Conservation (phyloP, 92 coral and sea anemone genomes). For the Palythoa heliodiscus region DNA sequence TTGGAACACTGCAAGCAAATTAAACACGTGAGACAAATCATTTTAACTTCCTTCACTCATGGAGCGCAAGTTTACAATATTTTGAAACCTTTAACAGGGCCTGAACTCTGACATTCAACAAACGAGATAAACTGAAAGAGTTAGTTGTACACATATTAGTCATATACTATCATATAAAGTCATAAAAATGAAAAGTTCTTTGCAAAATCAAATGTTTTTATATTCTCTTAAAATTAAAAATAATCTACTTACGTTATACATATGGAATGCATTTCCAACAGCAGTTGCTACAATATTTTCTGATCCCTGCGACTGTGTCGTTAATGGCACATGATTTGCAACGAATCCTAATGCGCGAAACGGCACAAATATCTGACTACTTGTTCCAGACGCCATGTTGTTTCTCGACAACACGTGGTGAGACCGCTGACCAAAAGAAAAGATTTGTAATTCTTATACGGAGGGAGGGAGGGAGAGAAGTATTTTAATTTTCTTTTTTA, state of each 20-base stretch:
- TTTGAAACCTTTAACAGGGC: too few relatives aligned
- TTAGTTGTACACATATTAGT: too few relatives aligned
- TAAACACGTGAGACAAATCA: background rate
- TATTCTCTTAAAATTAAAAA: background rate
- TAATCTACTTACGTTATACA: slow-evolving; percentile 78
- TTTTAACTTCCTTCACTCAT: too few relatives aligned
- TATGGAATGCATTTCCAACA: slow-evolving; percentile 92
- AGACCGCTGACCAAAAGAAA: slow-evolving; percentile 23
- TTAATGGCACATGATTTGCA: slow-evolving; percentile 87
- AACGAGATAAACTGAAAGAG: too few relatives aligned
- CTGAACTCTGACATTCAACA: too few relatives aligned
- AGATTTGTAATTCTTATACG: too few relatives aligned
- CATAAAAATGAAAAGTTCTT: background rate
- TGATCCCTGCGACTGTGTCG: slow-evolving; percentile 85
- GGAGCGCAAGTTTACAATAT: too few relatives aligned
- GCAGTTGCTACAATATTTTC: slow-evolving; percentile 89
- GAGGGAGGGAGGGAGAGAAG: background rate
- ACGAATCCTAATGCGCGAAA: slow-evolving; percentile 95
- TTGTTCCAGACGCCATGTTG: slow-evolving; percentile 84
- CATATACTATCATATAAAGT: background rate
- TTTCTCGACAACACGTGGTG: slow-evolving; percentile 41
- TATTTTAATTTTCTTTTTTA: too few relatives aligned
- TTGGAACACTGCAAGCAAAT: slow-evolving; percentile 80
- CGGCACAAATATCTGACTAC: slow-evolving; percentile 94
- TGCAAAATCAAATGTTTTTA: background rate